Percentiles rank a stretch among this genome's conserved stretches.
These are phyloP conservation scores for Psophia crepitans DNA, from an alignment of 2,113 vertebrate genomes.

Conservation along the genomic window DNA sequence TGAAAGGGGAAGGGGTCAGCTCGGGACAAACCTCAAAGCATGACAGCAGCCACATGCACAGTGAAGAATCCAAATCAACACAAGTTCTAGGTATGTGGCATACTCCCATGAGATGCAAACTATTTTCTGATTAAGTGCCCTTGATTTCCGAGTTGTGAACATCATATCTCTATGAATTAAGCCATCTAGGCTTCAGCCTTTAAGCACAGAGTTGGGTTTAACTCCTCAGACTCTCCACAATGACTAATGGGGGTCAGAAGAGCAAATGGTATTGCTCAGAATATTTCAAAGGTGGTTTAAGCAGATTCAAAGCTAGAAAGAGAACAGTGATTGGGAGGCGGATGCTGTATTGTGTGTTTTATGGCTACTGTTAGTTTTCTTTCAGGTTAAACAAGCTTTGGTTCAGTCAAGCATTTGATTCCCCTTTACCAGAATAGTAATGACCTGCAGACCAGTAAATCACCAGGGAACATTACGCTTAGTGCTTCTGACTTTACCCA, in stretches of 20 bases:
- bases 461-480: background rate
- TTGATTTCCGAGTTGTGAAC: background rate
- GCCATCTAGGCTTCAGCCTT: background rate
- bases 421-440: constrained; percentile 29
- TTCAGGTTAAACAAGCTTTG: background rate
- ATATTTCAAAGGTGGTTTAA: background rate
- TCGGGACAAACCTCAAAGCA: background rate
- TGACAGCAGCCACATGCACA: background rate
- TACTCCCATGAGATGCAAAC: background rate
- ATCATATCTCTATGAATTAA: background rate
- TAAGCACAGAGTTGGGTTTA: background rate
- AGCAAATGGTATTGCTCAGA: background rate
- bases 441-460: constrained; percentile 10
- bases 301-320: background rate
- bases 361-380: constrained; percentile 13
- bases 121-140: background rate
- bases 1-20: background rate
- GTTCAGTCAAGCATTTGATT: constrained; percentile 55
- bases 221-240: background rate
- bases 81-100: background rate
- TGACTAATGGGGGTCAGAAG: background rate
- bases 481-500: background rate
- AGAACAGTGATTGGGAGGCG: background rate
- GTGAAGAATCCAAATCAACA: background rate
- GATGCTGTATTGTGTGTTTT: background rate